phyloP scores from a whole-genome alignment of 2,113 vertebrate species.

The Rhinoptilus africanus region DNA sequence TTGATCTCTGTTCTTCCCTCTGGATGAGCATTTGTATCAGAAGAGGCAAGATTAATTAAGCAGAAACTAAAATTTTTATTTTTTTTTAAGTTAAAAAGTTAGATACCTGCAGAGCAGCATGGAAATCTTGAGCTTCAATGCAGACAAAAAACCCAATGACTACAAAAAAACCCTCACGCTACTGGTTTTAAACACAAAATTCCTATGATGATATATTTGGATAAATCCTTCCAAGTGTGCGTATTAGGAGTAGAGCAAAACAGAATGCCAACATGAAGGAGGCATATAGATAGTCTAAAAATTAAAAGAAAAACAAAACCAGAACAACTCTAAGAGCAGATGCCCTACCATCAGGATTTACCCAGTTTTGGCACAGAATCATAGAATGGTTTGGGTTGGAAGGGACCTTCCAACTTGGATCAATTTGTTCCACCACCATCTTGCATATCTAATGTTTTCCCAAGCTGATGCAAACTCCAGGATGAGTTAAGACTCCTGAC shows the following conservation, averaged over 20 bases:
- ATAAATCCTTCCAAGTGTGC: background rate
- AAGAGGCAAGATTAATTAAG: background rate
- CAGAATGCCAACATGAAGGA: background rate
- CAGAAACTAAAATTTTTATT: background rate
- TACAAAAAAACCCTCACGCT: background rate
- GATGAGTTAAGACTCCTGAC: background rate
- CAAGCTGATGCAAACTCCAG: background rate
- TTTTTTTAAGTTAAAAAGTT: background rate
- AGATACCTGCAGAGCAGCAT: background rate
- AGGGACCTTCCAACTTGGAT: too few relatives aligned
- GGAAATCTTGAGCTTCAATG: background rate
- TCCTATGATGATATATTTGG: fast-evolving
- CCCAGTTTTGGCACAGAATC: background rate
- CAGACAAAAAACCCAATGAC: background rate
- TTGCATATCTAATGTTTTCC: background rate
- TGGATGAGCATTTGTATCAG: background rate
- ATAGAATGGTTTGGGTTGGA: too few relatives aligned
- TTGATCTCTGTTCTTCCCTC: background rate
- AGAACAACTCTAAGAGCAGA: background rate
- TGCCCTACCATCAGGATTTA: background rate
- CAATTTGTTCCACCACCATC: too few relatives aligned
- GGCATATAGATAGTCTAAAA: background rate
- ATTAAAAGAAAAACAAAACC: background rate
- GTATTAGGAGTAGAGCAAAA: background rate
- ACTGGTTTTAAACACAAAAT: background rate